Evolutionary conservation across 2,113 vertebrate genomes (phyloP).

Genomic region (Pseudorasbora parva): DNA sequence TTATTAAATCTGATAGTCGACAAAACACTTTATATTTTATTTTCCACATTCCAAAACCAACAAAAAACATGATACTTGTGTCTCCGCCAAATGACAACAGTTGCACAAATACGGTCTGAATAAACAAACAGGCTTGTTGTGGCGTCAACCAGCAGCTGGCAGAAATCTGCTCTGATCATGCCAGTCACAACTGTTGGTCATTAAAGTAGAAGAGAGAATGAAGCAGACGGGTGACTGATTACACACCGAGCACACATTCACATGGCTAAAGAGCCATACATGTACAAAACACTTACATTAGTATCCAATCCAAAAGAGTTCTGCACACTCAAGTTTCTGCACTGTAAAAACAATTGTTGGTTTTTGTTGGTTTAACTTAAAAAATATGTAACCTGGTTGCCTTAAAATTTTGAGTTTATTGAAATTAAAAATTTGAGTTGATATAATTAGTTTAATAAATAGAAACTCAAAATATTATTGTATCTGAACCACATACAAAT

Average conservation of each 20-base stretch:
- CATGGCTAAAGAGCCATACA: neutral
- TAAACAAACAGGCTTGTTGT: slow-evolving; percentile 20
- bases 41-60: neutral
- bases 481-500: too few relatives aligned
- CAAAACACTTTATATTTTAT: neutral
- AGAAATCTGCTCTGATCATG: slow-evolving; percentile 4
- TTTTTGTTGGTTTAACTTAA: too few relatives aligned
- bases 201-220: slow-evolving; percentile 7
- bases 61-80: neutral
- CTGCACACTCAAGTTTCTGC: neutral
- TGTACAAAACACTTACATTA: neutral
- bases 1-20: neutral
- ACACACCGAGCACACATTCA: neutral
- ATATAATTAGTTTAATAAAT: too few relatives aligned
- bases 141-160: neutral
- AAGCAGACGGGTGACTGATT: slow-evolving; percentile 14
- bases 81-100: slow-evolving; percentile 12
- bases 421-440: too few relatives aligned
- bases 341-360: too few relatives aligned
- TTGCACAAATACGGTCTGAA: neutral
- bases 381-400: too few relatives aligned
- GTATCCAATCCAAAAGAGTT: neutral
- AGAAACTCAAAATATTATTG: too few relatives aligned
- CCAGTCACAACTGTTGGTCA: slow-evolving; percentile 20
- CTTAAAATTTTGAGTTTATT: too few relatives aligned